Conservation (phyloP, 2,888 invertebrate genomes). For the Zeuzera pyrina region DNA sequence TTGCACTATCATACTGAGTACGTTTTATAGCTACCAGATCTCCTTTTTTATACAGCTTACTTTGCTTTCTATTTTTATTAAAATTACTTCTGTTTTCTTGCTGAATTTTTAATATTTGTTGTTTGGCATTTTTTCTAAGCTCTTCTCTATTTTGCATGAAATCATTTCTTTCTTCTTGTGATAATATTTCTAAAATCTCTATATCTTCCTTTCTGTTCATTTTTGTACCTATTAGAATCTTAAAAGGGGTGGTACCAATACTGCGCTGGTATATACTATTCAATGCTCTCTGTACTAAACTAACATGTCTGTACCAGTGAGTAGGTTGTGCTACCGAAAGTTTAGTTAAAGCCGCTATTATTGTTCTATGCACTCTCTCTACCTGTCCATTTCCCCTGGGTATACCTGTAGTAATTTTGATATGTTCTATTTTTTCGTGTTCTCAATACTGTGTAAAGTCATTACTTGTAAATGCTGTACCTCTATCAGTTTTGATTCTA, state of each 20-base stretch:
- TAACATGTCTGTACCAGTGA: constrained; percentile 23
- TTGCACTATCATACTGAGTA: constrained; percentile 29
- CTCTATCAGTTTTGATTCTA: constrained; percentile 29
- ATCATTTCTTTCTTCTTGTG: constrained; percentile 22
- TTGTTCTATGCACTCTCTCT: constrained; percentile 23
- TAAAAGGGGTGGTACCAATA: constrained; percentile 15
- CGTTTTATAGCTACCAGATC: constrained; percentile 28
- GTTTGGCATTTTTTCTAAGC: constrained; percentile 18
- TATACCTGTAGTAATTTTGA: constrained; percentile 20
- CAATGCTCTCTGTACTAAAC: constrained; percentile 9
- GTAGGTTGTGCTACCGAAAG: constrained; percentile 22
- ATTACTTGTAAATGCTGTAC: constrained; percentile 30
- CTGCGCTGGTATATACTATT: constrained; percentile 13
- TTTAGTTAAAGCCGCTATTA: constrained; percentile 29
- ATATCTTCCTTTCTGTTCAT: constrained; percentile 19
- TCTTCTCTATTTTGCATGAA: constrained; percentile 19
- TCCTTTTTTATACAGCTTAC: constrained; percentile 6
- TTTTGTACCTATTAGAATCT: constrained; percentile 19
- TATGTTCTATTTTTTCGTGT: constrained; percentile 30
- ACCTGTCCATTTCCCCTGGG: constrained; percentile 31
- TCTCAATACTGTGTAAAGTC: constrained; percentile 30
- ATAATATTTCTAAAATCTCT: constrained; percentile 8
- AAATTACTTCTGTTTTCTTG: constrained; percentile 12
- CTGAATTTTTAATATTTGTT: constrained; percentile 14
- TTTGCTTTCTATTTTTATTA: constrained; percentile 10